phyloP scores from a whole-genome alignment of 2,113 vertebrate genomes.

The Pipra filicauda region DNA sequence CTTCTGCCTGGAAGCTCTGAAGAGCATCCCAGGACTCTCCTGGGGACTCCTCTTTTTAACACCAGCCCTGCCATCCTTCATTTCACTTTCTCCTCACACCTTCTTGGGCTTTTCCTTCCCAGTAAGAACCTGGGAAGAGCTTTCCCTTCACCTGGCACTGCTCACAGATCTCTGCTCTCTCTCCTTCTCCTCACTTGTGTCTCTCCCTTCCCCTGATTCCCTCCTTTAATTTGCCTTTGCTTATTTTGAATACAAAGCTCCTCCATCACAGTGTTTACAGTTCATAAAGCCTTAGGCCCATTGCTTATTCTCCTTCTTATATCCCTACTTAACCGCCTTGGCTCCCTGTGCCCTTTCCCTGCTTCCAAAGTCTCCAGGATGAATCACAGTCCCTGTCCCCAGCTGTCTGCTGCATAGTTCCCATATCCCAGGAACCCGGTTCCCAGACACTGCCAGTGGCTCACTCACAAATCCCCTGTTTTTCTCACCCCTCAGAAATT shows the following conservation, averaged over 20 bases:
- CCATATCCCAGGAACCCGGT: background rate
- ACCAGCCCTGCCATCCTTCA: background rate
- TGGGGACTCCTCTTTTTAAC: background rate
- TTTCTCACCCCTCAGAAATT: background rate
- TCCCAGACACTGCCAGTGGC: slow-evolving; percentile 11
- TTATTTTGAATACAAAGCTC: slow-evolving; percentile 51
- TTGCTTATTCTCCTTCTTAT: slow-evolving; percentile 16
- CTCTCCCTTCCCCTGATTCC: background rate
- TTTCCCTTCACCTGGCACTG: background rate
- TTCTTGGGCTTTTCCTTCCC: background rate
- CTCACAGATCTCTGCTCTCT: background rate
- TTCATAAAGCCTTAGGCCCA: slow-evolving; percentile 18
- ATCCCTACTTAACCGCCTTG: background rate
- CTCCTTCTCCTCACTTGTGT: background rate
- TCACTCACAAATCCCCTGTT: background rate
- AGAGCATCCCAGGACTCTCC: background rate
- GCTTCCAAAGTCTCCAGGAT: background rate
- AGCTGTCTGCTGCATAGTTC: background rate
- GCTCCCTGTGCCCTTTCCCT: slow-evolving; percentile 29
- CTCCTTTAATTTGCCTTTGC: slow-evolving; percentile 49
- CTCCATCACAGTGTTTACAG: slow-evolving; percentile 42
- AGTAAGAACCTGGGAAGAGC: background rate
- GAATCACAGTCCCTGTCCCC: background rate
- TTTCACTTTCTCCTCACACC: background rate
- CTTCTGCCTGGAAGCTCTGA: background rate